These are phyloP conservation scores for Aldabrachelys gigantea DNA, from an alignment of 2,113 vertebrate species.

Conservation along the genomic window DNA sequence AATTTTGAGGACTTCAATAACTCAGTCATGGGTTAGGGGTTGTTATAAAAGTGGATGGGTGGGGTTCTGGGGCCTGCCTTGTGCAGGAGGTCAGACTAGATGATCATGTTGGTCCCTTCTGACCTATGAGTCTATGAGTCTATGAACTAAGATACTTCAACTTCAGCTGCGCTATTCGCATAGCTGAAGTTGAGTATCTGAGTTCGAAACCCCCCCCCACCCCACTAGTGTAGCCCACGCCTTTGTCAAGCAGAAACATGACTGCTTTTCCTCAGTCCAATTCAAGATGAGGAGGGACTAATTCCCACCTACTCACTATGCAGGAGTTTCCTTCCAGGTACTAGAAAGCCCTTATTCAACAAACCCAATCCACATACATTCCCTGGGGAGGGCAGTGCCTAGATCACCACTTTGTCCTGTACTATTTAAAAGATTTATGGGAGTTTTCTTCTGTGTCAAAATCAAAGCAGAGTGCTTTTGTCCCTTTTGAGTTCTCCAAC, in stretches of 20 bases:
- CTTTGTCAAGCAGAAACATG: background rate
- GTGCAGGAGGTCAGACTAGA: too few species aligned
- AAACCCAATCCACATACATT: background rate
- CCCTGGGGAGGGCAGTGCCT: background rate
- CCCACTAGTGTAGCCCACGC: too few species aligned
- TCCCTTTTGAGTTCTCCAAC: background rate
- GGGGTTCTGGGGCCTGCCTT: too few species aligned
- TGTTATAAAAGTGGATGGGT: too few species aligned
- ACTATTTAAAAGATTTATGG: constrained; percentile 1
- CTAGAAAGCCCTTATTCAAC: background rate
- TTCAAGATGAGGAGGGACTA: background rate
- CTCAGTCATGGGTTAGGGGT: too few species aligned
- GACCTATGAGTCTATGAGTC: too few species aligned
- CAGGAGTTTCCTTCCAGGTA: background rate
- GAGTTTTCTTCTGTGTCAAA: background rate
- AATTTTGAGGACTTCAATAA: too few species aligned
- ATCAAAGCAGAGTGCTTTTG: constrained; percentile 1
- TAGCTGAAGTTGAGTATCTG: too few species aligned
- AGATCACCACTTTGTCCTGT: background rate
- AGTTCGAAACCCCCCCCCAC: too few species aligned
- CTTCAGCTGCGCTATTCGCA: too few species aligned
- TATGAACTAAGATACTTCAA: too few species aligned
- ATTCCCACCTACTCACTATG: background rate
- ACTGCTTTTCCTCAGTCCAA: background rate
- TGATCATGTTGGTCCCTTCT: too few species aligned